Conservation (phyloP, 2,113 vertebrate genomes). For the Riparia riparia region DNA sequence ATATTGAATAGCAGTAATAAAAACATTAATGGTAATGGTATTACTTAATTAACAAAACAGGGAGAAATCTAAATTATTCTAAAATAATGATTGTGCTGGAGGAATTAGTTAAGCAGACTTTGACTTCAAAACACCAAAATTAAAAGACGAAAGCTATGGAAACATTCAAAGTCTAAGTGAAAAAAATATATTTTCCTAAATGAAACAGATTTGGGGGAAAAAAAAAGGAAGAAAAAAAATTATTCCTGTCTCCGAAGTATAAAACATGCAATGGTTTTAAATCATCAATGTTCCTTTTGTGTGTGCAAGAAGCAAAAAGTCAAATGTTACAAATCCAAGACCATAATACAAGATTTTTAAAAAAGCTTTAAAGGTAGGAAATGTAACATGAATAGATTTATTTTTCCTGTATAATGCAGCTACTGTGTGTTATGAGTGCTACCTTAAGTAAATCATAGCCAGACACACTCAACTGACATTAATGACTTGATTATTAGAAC, state of each 20-base stretch:
- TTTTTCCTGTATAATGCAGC: conserved; percentile 73
- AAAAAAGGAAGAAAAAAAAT: neutral
- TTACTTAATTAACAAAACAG: conserved; percentile 41
- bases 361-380: conserved; percentile 67
- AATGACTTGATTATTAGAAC: conserved; percentile 71
- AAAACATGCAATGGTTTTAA: conserved; percentile 68
- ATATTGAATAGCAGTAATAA: conserved; percentile 51
- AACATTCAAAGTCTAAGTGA: conserved; percentile 53
- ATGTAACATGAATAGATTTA: conserved; percentile 60
- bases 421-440: conserved; percentile 66
- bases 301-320: conserved; percentile 24
- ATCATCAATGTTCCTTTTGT: conserved; percentile 65
- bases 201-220: conserved; percentile 7
- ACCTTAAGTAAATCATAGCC: conserved; percentile 67
- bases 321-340: conserved; percentile 65
- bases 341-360: conserved; percentile 25
- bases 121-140: conserved; percentile 47
- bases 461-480: conserved; percentile 69
- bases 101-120: conserved; percentile 55
- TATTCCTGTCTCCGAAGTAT: conserved; percentile 36
- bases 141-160: neutral
- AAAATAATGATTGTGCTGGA: conserved; percentile 7
- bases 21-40: conserved; percentile 16
- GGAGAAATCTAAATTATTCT: conserved; percentile 25
- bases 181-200: conserved; percentile 35